phyloP scores from a whole-genome alignment of 2,113 vertebrate species.

The Hippocampus barbouri region DNA sequence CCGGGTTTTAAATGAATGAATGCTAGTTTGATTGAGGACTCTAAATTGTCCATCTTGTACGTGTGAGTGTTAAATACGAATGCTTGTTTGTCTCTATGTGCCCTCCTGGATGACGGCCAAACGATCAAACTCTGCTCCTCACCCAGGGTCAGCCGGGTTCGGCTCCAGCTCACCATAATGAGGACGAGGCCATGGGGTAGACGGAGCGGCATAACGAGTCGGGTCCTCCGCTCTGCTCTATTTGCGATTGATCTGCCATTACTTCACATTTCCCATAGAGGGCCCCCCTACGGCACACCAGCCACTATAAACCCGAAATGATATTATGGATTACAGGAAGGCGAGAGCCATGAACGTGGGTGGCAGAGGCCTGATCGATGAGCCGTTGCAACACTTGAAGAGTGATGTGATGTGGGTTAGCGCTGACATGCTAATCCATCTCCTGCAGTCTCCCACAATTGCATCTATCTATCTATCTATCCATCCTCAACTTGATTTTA shows the following conservation, averaged over 20 bases:
- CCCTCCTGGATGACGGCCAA: too few relatives aligned
- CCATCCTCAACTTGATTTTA: not conserved
- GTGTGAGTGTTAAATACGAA: too few relatives aligned
- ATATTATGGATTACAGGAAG: conserved; percentile 65
- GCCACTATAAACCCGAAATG: conserved; percentile 43
- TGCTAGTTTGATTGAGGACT: too few relatives aligned
- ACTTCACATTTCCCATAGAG: conserved; percentile 39
- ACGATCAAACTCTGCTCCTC: not conserved
- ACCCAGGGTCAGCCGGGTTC: not conserved
- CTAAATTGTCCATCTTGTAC: too few relatives aligned
- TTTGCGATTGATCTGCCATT: conserved; percentile 54
- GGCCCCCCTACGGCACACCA: conserved; percentile 26
- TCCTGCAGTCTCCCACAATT: conserved; percentile 34
- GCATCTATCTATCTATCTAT: conserved; percentile 26
- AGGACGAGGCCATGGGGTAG: not conserved
- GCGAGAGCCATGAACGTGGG: conserved; percentile 47
- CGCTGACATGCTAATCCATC: conserved; percentile 69
- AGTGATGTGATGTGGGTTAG: conserved; percentile 67
- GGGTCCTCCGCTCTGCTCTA: not conserved
- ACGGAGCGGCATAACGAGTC: not conserved
- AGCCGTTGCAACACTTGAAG: conserved; percentile 66
- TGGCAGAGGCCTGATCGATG: conserved; percentile 64
- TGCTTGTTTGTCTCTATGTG: not conserved
- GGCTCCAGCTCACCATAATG: not conserved
- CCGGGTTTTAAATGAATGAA: too few relatives aligned